phyloP scores from a whole-genome alignment of 2,113 vertebrate species.

The Hoplias malabaricus region DNA sequence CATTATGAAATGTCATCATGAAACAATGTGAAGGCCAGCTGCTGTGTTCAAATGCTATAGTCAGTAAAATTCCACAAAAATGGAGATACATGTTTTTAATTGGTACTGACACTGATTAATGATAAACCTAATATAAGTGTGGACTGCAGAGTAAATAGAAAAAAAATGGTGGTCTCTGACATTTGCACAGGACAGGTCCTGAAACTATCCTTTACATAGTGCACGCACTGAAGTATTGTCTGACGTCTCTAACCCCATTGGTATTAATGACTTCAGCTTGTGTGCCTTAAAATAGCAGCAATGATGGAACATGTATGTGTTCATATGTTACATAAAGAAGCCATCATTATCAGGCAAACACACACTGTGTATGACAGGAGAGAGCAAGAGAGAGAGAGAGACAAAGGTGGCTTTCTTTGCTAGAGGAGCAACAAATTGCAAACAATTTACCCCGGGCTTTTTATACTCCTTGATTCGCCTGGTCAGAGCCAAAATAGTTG shows the following conservation, averaged over 20 bases:
- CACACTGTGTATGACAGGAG: not conserved
- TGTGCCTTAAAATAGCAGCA: not conserved
- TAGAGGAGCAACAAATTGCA: constrained; percentile 29
- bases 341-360: not conserved
- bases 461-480: constrained; percentile 7
- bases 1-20: too few relatives aligned
- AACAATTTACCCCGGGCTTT: constrained; percentile 29
- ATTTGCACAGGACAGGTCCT: too few relatives aligned
- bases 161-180: too few relatives aligned
- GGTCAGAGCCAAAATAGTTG: constrained; percentile 32
- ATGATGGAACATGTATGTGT: not conserved
- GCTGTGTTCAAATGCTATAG: too few relatives aligned
- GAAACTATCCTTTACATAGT: too few relatives aligned
- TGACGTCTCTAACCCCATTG: not conserved
- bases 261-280: not conserved
- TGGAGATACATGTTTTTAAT: too few relatives aligned
- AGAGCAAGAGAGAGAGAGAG: not conserved
- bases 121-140: too few relatives aligned
- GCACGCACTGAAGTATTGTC: not conserved
- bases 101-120: too few relatives aligned
- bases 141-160: too few relatives aligned
- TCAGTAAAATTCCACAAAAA: too few relatives aligned
- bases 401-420: constrained; percentile 1
- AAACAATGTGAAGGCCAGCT: too few relatives aligned
- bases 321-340: constrained; percentile 9